Conservation (phyloP, 2,888 invertebrate species). For the Willowsia nigromaculata region DNA sequence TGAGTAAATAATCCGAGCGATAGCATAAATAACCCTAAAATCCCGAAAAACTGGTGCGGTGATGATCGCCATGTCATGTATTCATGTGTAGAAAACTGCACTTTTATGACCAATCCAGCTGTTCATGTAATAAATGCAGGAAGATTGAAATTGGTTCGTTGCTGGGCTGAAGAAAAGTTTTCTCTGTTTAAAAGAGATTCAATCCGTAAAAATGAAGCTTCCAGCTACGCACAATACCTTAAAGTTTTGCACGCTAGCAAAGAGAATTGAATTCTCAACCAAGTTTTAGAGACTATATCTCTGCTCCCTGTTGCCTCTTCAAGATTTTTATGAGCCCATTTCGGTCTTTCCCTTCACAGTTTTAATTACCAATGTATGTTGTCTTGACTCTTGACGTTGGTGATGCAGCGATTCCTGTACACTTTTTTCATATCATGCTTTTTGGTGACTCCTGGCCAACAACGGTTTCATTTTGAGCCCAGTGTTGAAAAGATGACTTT, state of each 20-base stretch:
- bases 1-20: neutral
- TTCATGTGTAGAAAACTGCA: constrained; percentile 8
- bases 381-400: constrained; percentile 22
- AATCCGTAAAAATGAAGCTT: no score
- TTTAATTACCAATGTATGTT: constrained; percentile 48
- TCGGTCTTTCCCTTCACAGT: constrained; percentile 67
- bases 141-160: neutral
- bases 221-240: no score
- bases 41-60: neutral
- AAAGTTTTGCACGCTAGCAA: neutral
- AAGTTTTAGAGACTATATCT: neutral
- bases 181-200: no score
- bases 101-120: constrained; percentile 66
- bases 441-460: neutral
- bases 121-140: constrained; percentile 9
- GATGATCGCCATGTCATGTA: neutral
- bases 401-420: neutral
- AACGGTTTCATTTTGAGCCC: neutral
- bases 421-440: neutral
- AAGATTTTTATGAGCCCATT: constrained; percentile 68
- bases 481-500: neutral
- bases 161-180: neutral
- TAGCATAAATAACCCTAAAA: constrained; percentile 1
- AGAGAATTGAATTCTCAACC: neutral
- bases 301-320: constrained; percentile 48